Conservation (phyloP, 35 echinoderm and acorn worm genomes). For the Hemicentrotus pulcherrimus region DNA sequence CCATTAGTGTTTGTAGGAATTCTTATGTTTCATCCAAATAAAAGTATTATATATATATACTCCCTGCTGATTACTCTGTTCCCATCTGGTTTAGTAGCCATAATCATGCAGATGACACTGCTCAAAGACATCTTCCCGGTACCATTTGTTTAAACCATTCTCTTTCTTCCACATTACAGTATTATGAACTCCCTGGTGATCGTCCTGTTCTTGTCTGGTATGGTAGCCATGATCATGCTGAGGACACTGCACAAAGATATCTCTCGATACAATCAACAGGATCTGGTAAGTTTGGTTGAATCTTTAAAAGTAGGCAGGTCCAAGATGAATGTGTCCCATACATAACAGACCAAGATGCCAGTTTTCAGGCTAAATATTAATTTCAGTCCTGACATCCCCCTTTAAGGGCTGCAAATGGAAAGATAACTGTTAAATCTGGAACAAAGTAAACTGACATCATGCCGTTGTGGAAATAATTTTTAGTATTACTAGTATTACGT, state of each 20-base stretch:
- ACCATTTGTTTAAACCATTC: neutral
- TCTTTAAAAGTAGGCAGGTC: neutral
- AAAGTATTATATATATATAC: slow-evolving; percentile 2
- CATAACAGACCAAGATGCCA: neutral
- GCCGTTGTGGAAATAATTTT: no score
- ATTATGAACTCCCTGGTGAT: slow-evolving; percentile 99
- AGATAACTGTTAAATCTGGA: no score
- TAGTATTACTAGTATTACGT: no score
- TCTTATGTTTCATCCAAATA: no score
- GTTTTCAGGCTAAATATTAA: neutral
- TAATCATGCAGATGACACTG: slow-evolving; percentile 94
- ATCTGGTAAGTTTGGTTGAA: slow-evolving; percentile 67
- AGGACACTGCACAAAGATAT: slow-evolving; percentile 98
- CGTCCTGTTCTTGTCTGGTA: slow-evolving; percentile 95
- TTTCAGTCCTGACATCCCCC: no score
- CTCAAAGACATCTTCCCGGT: slow-evolving; percentile 47
- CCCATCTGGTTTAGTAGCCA: slow-evolving; percentile 95
- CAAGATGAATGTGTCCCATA: neutral
- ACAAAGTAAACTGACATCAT: no score
- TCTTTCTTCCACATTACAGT: slow-evolving; percentile 46
- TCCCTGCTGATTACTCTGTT: slow-evolving; percentile 95
- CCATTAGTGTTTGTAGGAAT: no score
- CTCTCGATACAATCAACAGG: slow-evolving; percentile 93
- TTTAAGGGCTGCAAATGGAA: no score
- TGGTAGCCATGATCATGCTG: slow-evolving; percentile 99